Base-by-base conservation (phyloP, 2,797 vertebrate genomes). In the Vespertilio murinus region DNA sequence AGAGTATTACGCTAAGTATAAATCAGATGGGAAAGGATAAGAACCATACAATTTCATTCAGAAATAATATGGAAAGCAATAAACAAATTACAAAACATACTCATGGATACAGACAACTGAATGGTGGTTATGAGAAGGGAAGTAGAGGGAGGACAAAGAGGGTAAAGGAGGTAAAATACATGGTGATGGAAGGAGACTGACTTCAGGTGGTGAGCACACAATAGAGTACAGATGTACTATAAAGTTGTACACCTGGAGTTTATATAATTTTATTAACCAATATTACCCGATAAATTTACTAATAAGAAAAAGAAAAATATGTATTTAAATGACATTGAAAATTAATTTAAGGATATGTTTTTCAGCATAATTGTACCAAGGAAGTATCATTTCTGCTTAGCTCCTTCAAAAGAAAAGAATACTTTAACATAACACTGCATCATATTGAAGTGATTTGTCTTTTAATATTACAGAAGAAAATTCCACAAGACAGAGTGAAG, bases 401-500 rank as follows among this genome's bases (percentile, higher is more conserved):
- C 35, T 90, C 61, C 64, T 79, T 87, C 30, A 93, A 69, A 56
- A 79, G 25, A 13, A 90, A 94, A 89, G 12, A 35, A 40, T 93
- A 64, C 40, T 93, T 95, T 90, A 93, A 92, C 61, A 83, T 92
- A 89, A 82, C 5, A 86, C 78, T 91, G 42, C 33, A 59, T 94
- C 81, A 90, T 94, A 18, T 47, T 96, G 88, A 97, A 96, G 85
- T 71, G 20, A 1, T 0, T 84, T 88, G 42, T 35, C 90, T 96
- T 97, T 98, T 30, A 81, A 90, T 96, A 0, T 98, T 98, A 33
- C 98, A 99, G 99, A 99, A 97, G 99, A 99, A 97, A 99, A 98
- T 59, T 96, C 98, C 40, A 98, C 99, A 96, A 99, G 99, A 95
- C 99, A 99, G 95, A 97, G 98, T 0, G 99, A 99, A 91, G 99